Base-by-base conservation (phyloP, 2,113 vertebrate genomes). In the Bubo scandiacus region DNA sequence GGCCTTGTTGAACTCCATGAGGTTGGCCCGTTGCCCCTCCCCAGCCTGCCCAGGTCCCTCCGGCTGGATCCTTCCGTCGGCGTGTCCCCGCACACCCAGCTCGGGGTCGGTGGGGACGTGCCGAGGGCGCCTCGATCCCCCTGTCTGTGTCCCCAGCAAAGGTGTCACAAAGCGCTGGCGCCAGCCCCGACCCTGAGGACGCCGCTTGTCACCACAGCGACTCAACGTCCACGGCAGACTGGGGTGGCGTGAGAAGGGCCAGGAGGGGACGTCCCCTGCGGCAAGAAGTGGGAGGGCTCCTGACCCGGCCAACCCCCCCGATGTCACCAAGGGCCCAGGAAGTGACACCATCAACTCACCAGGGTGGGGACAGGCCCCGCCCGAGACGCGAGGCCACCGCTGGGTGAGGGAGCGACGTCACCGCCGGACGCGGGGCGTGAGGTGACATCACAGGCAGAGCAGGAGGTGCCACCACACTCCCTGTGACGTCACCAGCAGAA, bases 391-490 rank as follows among this genome's bases (percentile, higher is more conserved):
- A 55, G 30, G 51, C 22, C 51, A 32, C 32, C 36, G 2, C 49
- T 32, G 29, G 70, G 7, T 5, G 29, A 73, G 70, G 70, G 42
- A 55, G 51, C 42, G 51, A 73, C 32, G 70, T 55, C 70, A 6
- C 36, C 22, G 20, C 36, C 3, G 4, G 27, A 16, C 0, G 12
- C 0, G 12, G 47, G 67, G 25, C 12, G 5, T 8, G 47, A 71
- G 20, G 54, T 27, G 40, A 45, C 40, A 3, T 51, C 32, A 13
- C 15, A 30, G 72, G 32, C 68, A 38, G 47, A 38, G n/a, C 45
- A 2, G 34, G 45, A 70, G 17, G 34, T 27, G 45, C 45, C 45
- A 27, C 22, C 38, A 19, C 12, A 2, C 40, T 43, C 40, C 17
- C 72, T n/a, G 49, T 72, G 70, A 72, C 51, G 10, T 32, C 70